These are phyloP conservation scores for Scomberomorus guttatus DNA, from an alignment of 2,797 vertebrate species.

Conservation along the genomic window DNA sequence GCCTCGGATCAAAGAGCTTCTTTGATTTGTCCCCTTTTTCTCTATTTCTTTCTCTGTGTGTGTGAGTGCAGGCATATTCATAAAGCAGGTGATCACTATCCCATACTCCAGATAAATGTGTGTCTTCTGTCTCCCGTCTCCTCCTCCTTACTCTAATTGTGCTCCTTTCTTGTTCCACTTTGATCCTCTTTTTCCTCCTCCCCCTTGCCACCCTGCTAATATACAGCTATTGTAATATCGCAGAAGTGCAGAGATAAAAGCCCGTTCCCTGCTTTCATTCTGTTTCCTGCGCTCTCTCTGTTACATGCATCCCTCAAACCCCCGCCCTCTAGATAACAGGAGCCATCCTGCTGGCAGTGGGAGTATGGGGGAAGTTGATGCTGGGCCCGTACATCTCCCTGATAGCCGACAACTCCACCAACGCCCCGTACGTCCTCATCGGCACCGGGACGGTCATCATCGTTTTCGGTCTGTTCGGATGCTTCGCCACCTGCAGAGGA, in stretches of 20 bases:
- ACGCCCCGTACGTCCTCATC: conserved; percentile 97
- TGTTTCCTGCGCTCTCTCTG: conserved; percentile 39
- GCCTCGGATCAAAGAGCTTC: conserved; percentile 80
- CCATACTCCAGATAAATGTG: conserved; percentile 60
- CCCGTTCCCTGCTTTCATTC: conserved; percentile 54
- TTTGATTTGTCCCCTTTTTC: conserved; percentile 74
- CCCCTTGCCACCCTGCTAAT: conserved; percentile 26
- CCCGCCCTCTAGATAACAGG: conserved; percentile 92
- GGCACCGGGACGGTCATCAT: conserved; percentile 97
- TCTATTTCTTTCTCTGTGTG: conserved; percentile 11
- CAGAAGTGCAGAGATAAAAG: conserved; percentile 62
- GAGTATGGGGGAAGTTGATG: conserved; percentile 98
- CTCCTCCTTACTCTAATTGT: conserved; percentile 72
- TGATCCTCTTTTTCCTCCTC: conserved; percentile 61
- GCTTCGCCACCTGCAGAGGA: conserved; percentile 98
- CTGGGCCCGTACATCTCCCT: conserved; percentile 97
- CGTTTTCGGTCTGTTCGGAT: conserved; percentile 98
- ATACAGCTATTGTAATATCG: conserved; percentile 55
- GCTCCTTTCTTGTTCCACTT: conserved; percentile 72
- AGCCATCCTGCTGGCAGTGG: conserved; percentile 96
- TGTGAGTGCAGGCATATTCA: conserved; percentile 55
- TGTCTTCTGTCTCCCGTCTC: conserved; percentile 65
- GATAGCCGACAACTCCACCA: conserved; percentile 98
- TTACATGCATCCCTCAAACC: conserved; percentile 25
- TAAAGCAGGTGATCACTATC: conserved; percentile 74